Evolutionary conservation across 1,140 invertebrate species (phyloP).

Genomic region (Gyrodactylus bullatarudis): DNA sequence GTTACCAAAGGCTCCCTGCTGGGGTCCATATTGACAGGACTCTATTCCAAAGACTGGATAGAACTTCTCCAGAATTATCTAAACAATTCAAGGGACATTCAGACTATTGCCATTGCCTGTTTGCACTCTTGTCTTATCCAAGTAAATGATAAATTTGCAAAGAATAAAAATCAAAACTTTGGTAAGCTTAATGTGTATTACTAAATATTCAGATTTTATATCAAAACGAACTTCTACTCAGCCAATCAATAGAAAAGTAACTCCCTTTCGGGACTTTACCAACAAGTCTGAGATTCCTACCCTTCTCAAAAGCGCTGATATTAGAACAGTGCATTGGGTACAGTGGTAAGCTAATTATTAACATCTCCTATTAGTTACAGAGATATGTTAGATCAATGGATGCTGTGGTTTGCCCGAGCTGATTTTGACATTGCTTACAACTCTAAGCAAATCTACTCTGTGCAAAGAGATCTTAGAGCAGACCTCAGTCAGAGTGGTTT

Average conservation of each 20-base stretch:
- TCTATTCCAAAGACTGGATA: background rate
- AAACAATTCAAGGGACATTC: background rate
- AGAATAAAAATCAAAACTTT: background rate
- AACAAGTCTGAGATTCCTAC: background rate
- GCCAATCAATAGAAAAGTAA: background rate
- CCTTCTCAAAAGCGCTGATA: background rate
- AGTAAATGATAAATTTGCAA: background rate
- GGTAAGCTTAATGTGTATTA: background rate
- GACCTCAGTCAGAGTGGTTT: background rate
- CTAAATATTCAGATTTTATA: background rate
- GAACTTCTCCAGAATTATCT: background rate
- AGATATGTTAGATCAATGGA: constrained; percentile 37
- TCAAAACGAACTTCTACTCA: background rate
- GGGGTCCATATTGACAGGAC: background rate
- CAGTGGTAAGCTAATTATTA: background rate
- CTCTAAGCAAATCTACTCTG: background rate
- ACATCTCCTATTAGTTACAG: constrained; percentile 30
- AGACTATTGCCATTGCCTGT: background rate
- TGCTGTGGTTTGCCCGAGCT: constrained; percentile 28
- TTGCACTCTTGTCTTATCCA: background rate
- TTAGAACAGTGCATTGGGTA: background rate
- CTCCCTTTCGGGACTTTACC: background rate
- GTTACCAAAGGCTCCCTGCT: background rate
- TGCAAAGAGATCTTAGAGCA: background rate
- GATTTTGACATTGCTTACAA: constrained; percentile 8